Evolutionary conservation across 2,888 invertebrate genomes (phyloP).

Genomic region (Stenurella melanura): DNA sequence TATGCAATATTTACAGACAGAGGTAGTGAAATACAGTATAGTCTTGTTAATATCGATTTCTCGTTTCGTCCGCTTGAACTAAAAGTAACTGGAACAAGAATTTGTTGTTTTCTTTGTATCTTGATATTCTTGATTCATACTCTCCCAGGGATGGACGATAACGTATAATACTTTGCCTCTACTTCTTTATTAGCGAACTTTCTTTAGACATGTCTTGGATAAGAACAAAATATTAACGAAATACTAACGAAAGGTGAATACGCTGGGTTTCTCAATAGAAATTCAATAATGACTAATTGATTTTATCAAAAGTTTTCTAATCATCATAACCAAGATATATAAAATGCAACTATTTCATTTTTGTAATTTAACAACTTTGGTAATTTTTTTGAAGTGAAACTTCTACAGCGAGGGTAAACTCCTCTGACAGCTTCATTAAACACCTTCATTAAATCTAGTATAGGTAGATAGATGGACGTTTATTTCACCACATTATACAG

Average conservation of each 20-base stretch:
- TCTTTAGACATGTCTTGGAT: constrained; percentile 42
- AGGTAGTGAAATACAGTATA: neutral
- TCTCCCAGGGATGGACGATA: constrained; percentile 54
- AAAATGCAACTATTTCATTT: no score
- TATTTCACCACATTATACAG: no score
- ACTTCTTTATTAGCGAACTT: constrained; percentile 56
- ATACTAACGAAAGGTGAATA: neutral
- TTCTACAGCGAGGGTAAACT: no score
- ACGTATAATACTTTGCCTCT: constrained; percentile 51
- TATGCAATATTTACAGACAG: neutral
- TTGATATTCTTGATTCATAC: constrained; percentile 55
- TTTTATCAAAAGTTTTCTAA: no score
- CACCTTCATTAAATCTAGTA: no score
- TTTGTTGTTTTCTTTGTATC: constrained; percentile 56
- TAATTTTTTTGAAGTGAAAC: no score
- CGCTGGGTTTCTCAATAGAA: neutral
- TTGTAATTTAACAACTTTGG: no score
- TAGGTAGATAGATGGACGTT: no score
- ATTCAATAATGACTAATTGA: no score
- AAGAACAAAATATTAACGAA: neutral
- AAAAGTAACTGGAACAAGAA: constrained; percentile 58
- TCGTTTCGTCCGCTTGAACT: constrained; percentile 48
- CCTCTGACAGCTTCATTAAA: no score
- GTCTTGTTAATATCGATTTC: constrained; percentile 44
- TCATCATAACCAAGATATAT: no score